A percentile compares a stretch with the other conserved stretches of the same genome.
phyloP scores from a whole-genome alignment of 2,113 vertebrate species.

The Pterophyllum scalare region DNA sequence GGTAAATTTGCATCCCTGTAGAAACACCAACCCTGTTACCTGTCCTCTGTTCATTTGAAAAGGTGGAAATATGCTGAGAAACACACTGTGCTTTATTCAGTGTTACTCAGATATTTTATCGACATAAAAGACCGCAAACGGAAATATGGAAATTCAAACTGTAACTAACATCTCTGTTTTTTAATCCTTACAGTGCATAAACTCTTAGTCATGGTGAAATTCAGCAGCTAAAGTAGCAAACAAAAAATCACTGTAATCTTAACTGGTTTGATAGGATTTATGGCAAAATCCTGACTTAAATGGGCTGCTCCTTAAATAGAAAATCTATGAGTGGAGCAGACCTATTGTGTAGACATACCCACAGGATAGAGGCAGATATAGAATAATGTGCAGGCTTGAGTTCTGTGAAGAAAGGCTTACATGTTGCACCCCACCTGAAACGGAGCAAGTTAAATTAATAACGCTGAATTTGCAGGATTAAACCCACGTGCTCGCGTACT shows the following conservation, averaged over 20 bases:
- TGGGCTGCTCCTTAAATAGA: background rate
- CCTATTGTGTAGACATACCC: background rate
- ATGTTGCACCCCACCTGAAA: background rate
- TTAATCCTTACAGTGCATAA: background rate
- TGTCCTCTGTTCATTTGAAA: rapidly evolving
- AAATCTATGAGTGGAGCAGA: background rate
- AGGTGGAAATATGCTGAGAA: background rate
- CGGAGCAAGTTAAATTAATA: background rate
- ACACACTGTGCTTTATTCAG: background rate
- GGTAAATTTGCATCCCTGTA: background rate
- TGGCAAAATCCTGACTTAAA: background rate
- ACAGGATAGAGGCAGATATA: background rate
- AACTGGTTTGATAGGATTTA: background rate
- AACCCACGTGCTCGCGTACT: too few species aligned
- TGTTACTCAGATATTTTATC: background rate
- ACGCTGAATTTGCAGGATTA: background rate
- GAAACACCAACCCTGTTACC: background rate
- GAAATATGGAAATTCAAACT: too few species aligned
- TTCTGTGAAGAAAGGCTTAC: background rate
- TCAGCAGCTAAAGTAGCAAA: background rate
- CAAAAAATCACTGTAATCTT: background rate
- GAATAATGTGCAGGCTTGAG: background rate
- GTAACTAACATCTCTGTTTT: background rate
- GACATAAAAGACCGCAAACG: too few species aligned
- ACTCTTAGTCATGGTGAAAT: background rate